These are phyloP conservation scores for Andrena camellia DNA, from an alignment of 2,888 invertebrate genomes.

Conservation along the genomic window DNA sequence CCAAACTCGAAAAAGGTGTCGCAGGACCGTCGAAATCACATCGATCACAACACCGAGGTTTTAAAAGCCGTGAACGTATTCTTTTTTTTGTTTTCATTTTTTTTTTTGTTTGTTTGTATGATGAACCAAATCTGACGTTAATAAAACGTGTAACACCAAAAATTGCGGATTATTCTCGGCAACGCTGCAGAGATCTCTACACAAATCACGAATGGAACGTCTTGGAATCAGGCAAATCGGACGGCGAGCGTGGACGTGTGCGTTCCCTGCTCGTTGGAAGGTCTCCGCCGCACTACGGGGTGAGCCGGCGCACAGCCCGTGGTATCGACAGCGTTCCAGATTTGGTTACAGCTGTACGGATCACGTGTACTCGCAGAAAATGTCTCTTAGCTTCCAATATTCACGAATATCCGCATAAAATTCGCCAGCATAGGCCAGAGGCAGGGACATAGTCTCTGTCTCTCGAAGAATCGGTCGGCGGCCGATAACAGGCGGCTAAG, in stretches of 20 bases:
- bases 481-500: constrained; percentile 64
- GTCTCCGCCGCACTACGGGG: constrained; percentile 20
- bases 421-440: constrained; percentile 36
- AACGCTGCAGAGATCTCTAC: constrained; percentile 35
- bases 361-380: constrained; percentile 47
- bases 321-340: constrained; percentile 42
- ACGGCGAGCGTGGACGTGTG: constrained; percentile 37
- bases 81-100: constrained; percentile 1
- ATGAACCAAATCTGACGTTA: constrained; percentile 60
- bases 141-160: constrained; percentile 51
- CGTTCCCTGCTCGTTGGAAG: constrained; percentile 45
- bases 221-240: constrained; percentile 49
- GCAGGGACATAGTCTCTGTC: constrained; percentile 42
- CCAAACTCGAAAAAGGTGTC: constrained; percentile 75
- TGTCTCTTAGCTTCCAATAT: constrained; percentile 47
- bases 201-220: constrained; percentile 42
- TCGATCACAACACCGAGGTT: constrained; percentile 77
- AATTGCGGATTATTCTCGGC: constrained; percentile 36
- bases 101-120: constrained; percentile 35
- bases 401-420: constrained; percentile 37
- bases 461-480: constrained; percentile 43
- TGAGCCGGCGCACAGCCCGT: constrained; percentile 39
- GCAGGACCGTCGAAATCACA: constrained; percentile 73
- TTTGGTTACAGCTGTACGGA: constrained; percentile 26
- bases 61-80: constrained; percentile 64